phyloP scores from a whole-genome alignment of 2,888 invertebrate genomes.

The Apamea monoglypha region DNA sequence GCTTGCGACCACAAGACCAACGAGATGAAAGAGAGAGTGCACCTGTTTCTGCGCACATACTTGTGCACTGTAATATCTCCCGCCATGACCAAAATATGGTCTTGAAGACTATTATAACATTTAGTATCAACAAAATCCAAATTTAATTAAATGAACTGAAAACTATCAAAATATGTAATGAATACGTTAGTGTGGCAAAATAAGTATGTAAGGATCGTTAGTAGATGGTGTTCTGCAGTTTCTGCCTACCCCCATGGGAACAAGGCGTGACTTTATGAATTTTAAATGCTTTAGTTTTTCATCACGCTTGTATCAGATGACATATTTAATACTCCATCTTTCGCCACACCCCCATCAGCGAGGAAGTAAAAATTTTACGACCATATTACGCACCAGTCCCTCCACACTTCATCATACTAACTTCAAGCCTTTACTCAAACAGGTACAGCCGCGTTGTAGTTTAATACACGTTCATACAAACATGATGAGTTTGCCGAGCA shows the following conservation, averaged over 20 bases:
- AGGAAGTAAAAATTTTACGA: conserved; percentile 48
- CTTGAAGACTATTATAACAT: no score
- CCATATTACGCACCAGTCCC: conserved; percentile 15
- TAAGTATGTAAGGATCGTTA: background rate
- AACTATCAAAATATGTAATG: background rate
- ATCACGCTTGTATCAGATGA: background rate
- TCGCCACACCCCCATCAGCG: background rate
- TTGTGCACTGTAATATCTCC: no score
- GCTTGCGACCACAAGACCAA: no score
- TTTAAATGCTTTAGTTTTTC: background rate
- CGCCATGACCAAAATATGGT: no score
- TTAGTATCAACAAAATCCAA: background rate
- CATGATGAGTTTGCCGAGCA: conserved; percentile 54
- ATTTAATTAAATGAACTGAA: background rate
- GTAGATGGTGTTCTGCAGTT: background rate
- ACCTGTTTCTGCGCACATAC: no score
- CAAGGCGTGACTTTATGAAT: background rate
- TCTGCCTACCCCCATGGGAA: background rate
- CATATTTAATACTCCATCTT: conserved; percentile 27
- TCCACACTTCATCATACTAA: conserved; percentile 50
- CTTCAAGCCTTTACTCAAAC: conserved; percentile 45
- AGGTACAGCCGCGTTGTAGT: conserved; percentile 42
- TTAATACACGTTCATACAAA: conserved; percentile 44
- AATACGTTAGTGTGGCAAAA: background rate
- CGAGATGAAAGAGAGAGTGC: no score